phyloP scores from a whole-genome alignment of 2,113 vertebrate species.

The Nothocercus julius region DNA sequence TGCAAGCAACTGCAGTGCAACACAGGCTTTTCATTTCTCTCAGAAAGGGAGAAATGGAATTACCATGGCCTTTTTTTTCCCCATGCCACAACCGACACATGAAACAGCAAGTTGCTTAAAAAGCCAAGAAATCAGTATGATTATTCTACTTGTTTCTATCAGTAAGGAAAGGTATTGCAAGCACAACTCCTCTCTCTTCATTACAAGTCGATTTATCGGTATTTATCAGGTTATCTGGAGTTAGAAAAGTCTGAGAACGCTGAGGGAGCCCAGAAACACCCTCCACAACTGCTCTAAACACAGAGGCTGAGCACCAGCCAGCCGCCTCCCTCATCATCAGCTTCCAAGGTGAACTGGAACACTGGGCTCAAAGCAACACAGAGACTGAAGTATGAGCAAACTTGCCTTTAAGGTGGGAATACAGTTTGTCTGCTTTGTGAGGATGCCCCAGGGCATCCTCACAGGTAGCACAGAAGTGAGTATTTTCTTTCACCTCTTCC shows the following conservation, averaged over 20 bases:
- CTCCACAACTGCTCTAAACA: neutral
- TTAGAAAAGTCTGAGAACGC: neutral
- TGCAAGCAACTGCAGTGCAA: neutral
- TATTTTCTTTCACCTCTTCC: neutral
- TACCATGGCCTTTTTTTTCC: neutral
- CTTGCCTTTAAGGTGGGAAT: neutral
- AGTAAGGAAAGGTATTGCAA: neutral
- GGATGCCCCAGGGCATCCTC: neutral
- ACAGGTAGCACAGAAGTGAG: neutral
- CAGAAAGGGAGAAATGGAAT: neutral
- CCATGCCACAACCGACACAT: neutral
- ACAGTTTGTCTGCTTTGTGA: neutral
- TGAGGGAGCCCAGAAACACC: neutral
- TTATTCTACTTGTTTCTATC: neutral
- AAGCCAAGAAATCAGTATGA: neutral
- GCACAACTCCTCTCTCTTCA: neutral
- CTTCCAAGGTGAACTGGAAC: neutral
- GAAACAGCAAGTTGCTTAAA: neutral
- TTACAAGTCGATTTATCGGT: neutral
- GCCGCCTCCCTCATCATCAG: neutral
- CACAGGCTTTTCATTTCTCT: neutral
- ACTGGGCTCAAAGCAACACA: neutral
- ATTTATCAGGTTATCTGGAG: neutral
- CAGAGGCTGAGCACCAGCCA: neutral
- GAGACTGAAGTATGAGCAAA: neutral